Conservation (phyloP, 2,113 vertebrate genomes). For the Turdus rufiventris region DNA sequence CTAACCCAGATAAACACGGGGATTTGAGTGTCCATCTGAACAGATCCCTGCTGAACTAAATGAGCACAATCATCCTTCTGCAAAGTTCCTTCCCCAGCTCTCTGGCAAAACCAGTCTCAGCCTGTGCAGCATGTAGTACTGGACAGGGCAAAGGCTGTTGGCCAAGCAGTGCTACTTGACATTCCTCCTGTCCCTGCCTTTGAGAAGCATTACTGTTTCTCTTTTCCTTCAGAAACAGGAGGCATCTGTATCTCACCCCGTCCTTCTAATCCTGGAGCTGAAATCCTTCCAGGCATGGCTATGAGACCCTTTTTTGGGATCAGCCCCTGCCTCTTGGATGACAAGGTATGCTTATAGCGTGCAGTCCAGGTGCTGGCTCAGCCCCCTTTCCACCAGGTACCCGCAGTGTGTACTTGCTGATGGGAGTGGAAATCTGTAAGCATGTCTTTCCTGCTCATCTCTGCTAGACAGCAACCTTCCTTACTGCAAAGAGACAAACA, state of each 20-base stretch:
- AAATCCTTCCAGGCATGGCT: conserved; percentile 81
- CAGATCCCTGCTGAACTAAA: not conserved
- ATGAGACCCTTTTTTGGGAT: conserved; percentile 84
- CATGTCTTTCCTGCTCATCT: not conserved
- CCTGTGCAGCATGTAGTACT: not conserved
- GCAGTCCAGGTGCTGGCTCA: not conserved
- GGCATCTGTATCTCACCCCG: conserved; percentile 80
- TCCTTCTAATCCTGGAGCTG: conserved; percentile 74
- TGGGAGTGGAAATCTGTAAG: not conserved
- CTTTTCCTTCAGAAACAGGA: conserved; percentile 76
- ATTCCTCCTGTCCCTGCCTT: not conserved
- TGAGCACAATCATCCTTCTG: not conserved
- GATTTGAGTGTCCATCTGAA: not conserved
- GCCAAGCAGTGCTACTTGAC: not conserved
- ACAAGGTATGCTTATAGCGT: conserved; percentile 61
- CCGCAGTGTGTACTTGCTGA: not conserved
- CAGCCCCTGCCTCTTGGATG: conserved; percentile 73
- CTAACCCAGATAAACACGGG: not conserved
- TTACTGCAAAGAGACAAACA: not conserved
- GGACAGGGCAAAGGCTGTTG: not conserved
- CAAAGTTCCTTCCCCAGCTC: not conserved
- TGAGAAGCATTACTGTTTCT: not conserved
- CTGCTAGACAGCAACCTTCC: not conserved
- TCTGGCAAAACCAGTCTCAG: not conserved
- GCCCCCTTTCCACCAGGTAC: not conserved